These are phyloP conservation scores for Channa maculata DNA, from an alignment of 2,113 vertebrate species.

Conservation along the genomic window DNA sequence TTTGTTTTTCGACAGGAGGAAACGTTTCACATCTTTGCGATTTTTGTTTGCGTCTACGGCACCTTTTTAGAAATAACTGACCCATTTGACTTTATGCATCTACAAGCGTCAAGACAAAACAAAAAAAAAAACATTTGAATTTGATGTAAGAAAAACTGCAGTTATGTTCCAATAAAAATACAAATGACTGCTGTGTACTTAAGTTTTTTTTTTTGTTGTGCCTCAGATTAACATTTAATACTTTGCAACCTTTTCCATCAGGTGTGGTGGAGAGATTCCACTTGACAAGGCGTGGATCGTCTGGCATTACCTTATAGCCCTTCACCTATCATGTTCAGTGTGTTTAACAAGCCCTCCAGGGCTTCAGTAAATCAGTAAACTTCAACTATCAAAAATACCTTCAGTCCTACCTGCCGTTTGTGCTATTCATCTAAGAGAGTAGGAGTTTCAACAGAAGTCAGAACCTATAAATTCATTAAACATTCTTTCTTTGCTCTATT, in stretches of 20 bases:
- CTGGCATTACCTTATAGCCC: constrained; percentile 1
- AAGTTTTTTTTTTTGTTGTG: not conserved
- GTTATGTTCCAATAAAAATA: constrained; percentile 7
- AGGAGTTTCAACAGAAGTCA: constrained; percentile 43
- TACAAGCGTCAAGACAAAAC: too few relatives aligned
- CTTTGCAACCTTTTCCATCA: constrained; percentile 1
- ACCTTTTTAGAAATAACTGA: constrained; percentile 15
- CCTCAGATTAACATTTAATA: constrained; percentile 16
- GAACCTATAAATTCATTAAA: constrained; percentile 60
- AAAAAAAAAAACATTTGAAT: not conserved
- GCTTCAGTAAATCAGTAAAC: constrained; percentile 11
- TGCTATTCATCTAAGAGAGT: constrained; percentile 21
- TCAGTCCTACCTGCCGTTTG: constrained; percentile 22
- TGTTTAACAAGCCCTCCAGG: constrained; percentile 29
- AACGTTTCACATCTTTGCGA: not conserved
- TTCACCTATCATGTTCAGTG: constrained; percentile 1
- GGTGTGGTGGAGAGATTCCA: not conserved
- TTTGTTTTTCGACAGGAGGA: not conserved
- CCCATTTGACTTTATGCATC: not conserved
- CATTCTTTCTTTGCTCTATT: constrained; percentile 60
- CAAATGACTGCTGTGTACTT: constrained; percentile 1
- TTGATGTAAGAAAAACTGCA: not conserved
- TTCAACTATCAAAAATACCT: not conserved
- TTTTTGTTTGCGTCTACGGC: constrained; percentile 6
- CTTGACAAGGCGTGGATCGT: not conserved